These are phyloP conservation scores for Gavialis gangeticus DNA, from an alignment of 2,113 vertebrate species.

Conservation along the genomic window DNA sequence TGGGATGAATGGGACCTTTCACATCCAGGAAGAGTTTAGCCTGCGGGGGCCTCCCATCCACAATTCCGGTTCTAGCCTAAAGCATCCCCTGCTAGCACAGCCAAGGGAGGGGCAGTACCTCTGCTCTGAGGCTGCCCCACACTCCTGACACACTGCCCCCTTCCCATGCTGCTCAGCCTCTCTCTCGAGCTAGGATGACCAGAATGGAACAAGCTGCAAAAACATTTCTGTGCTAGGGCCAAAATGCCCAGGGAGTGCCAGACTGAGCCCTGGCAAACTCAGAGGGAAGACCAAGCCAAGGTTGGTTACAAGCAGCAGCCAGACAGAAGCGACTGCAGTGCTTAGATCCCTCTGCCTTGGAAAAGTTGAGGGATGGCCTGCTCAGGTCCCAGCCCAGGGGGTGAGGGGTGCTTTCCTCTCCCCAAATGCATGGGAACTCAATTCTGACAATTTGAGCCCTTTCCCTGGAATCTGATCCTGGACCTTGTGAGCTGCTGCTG, in stretches of 20 bases:
- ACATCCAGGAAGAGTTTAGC: neutral
- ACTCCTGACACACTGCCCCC: neutral
- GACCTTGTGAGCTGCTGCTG: neutral
- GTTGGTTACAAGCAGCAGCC: accelerated
- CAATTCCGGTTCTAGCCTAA: neutral
- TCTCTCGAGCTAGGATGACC: neutral
- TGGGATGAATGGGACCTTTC: conserved; percentile 49
- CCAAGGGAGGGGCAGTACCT: neutral
- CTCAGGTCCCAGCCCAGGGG: too few relatives aligned
- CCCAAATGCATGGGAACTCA: neutral
- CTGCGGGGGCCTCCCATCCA: too few relatives aligned
- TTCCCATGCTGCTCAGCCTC: neutral
- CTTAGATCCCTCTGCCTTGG: accelerated
- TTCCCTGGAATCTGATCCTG: neutral
- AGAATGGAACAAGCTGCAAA: neutral
- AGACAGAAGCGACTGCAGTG: accelerated
- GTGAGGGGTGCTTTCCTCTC: neutral
- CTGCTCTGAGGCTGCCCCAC: neutral
- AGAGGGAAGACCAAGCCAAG: accelerated
- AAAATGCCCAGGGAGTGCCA: neutral
- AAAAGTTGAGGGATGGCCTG: accelerated
- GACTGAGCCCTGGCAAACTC: neutral
- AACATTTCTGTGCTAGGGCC: too few relatives aligned
- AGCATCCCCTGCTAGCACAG: neutral
- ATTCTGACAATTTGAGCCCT: neutral